These are phyloP conservation scores for Nyleta sp. DNA, from an alignment of 2,888 invertebrate genomes.

Conservation along the genomic window DNA sequence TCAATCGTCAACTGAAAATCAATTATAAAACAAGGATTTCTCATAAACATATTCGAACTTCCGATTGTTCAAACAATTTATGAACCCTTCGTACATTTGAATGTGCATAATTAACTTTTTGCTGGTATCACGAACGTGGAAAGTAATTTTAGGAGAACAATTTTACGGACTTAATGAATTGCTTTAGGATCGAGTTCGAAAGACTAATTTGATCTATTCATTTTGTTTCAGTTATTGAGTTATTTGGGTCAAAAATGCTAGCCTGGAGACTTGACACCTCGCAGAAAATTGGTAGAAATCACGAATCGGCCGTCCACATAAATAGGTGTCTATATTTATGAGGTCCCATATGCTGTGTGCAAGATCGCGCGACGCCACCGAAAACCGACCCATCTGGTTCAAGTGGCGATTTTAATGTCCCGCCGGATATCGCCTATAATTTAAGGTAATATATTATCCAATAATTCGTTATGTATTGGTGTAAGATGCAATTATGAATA, in stretches of 20 bases:
- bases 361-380: slow-evolving; percentile 72
- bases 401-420: slow-evolving; percentile 79
- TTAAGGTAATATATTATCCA: slow-evolving; percentile 82
- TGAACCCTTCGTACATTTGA: too few relatives aligned
- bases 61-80: too few relatives aligned
- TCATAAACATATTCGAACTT: too few relatives aligned
- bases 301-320: slow-evolving; percentile 54
- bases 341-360: slow-evolving; percentile 75
- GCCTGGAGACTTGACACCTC: slow-evolving; percentile 51
- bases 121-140: too few relatives aligned
- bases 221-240: slow-evolving; percentile 20
- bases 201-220: neutral
- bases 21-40: too few relatives aligned
- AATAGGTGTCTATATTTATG: slow-evolving; percentile 76
- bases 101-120: too few relatives aligned
- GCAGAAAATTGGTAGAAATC: slow-evolving; percentile 65
- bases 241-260: slow-evolving; percentile 47
- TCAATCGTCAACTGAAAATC: too few relatives aligned
- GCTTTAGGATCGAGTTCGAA: neutral
- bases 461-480: slow-evolving; percentile 80
- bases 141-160: too few relatives aligned
- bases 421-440: slow-evolving; percentile 81
- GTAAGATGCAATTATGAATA: slow-evolving; percentile 80
- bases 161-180: neutral
- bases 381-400: slow-evolving; percentile 79